Conservation (phyloP, 2,113 vertebrate species). For the Romanogobio albipinnatus region DNA sequence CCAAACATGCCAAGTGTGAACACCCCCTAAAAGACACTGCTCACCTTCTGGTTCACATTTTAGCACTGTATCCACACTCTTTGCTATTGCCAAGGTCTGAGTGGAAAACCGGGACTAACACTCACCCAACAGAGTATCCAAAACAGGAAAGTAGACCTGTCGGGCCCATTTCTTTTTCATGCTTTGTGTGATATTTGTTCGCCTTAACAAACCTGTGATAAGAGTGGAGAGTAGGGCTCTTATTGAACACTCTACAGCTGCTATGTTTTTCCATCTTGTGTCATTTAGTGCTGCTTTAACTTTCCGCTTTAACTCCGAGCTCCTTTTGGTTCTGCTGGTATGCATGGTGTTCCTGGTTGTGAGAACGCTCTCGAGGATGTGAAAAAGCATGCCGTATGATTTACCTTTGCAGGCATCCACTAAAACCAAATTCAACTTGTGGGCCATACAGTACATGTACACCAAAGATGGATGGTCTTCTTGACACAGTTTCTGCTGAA, state of each 20-base stretch:
- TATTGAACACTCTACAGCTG: not conserved
- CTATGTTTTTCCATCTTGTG: not conserved
- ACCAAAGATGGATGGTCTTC: not conserved
- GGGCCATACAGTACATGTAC: not conserved
- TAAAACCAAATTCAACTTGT: not conserved
- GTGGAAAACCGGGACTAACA: not conserved
- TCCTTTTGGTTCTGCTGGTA: not conserved
- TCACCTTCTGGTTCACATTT: not conserved
- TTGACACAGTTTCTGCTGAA: not conserved
- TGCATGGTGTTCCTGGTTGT: not conserved
- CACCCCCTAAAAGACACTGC: too few relatives aligned
- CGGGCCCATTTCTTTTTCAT: not conserved
- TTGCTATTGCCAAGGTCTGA: not conserved
- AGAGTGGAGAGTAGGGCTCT: not conserved
- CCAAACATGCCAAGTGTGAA: too few relatives aligned
- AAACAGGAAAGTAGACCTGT: not conserved
- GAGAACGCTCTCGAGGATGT: not conserved
- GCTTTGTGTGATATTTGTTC: conserved; percentile 1
- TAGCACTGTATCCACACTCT: not conserved
- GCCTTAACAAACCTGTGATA: not conserved
- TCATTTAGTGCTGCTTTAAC: not conserved
- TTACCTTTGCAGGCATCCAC: not conserved
- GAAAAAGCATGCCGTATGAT: not conserved
- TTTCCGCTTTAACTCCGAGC: not conserved
- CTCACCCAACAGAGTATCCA: not conserved